These are phyloP conservation scores for Homarus americanus DNA, from an alignment of 1,140 invertebrate genomes.

Conservation along the genomic window DNA sequence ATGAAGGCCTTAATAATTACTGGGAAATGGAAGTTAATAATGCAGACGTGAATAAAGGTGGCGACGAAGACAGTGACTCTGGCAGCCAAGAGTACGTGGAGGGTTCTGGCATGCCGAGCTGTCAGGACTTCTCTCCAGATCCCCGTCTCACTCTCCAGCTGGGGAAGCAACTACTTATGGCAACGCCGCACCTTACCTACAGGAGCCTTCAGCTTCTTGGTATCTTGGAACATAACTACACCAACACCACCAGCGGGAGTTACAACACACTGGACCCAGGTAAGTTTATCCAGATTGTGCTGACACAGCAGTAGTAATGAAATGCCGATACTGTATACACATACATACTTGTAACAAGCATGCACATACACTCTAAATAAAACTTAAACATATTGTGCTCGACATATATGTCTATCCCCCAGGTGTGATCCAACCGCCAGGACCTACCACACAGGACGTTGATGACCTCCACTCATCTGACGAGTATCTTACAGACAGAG, in stretches of 20 bases:
- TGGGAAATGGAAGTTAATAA: background rate
- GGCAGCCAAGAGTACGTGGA: background rate
- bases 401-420: background rate
- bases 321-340: too few relatives aligned
- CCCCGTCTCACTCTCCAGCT: background rate
- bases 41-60: background rate
- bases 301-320: background rate
- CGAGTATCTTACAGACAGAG: background rate
- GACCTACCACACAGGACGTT: background rate
- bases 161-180: background rate
- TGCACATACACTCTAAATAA: too few relatives aligned
- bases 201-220: conserved; percentile 13
- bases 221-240: background rate
- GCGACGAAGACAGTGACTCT: background rate
- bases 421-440: too few relatives aligned
- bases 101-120: background rate
- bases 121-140: background rate
- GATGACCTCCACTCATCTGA: background rate
- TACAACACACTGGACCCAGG: background rate
- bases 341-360: too few relatives aligned
- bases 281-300: background rate
- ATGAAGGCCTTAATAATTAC: too few relatives aligned
- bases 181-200: background rate
- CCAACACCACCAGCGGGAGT: background rate
- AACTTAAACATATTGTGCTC: too few relatives aligned